These are phyloP conservation scores for Apis laboriosa DNA, from an alignment of 1,140 invertebrate genomes.

Conservation along the genomic window DNA sequence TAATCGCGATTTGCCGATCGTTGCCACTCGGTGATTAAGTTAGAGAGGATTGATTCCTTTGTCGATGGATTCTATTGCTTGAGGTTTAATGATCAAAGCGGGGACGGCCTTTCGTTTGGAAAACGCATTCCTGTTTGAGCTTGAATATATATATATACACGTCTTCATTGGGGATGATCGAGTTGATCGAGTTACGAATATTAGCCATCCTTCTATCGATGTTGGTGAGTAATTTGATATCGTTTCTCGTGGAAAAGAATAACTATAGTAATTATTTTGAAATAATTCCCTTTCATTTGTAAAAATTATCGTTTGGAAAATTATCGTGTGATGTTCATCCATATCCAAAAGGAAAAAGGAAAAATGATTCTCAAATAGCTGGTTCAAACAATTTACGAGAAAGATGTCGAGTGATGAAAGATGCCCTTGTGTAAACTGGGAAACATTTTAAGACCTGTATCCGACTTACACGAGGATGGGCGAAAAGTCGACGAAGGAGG, in stretches of 20 bases:
- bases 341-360: neutral
- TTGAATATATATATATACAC: too few relatives aligned
- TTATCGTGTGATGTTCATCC: too few relatives aligned
- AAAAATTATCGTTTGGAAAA: too few relatives aligned
- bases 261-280: too few relatives aligned
- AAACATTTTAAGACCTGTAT: slow-evolving; percentile 1
- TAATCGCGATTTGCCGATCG: neutral
- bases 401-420: slow-evolving; percentile 1
- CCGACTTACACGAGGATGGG: slow-evolving; percentile 15
- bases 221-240: too few relatives aligned
- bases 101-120: neutral
- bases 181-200: too few relatives aligned
- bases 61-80: neutral
- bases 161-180: too few relatives aligned
- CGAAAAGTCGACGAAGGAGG: slow-evolving; percentile 29
- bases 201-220: too few relatives aligned
- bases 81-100: neutral
- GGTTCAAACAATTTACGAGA: too few relatives aligned
- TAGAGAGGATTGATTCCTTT: neutral
- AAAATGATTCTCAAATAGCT: slow-evolving; percentile 25
- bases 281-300: too few relatives aligned
- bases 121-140: neutral
- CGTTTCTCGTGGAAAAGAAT: too few relatives aligned
- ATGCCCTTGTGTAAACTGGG: slow-evolving; percentile 10
- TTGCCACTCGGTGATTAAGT: neutral